phyloP scores from a whole-genome alignment of 1,140 invertebrate species.

The Cotesia chilonis region DNA sequence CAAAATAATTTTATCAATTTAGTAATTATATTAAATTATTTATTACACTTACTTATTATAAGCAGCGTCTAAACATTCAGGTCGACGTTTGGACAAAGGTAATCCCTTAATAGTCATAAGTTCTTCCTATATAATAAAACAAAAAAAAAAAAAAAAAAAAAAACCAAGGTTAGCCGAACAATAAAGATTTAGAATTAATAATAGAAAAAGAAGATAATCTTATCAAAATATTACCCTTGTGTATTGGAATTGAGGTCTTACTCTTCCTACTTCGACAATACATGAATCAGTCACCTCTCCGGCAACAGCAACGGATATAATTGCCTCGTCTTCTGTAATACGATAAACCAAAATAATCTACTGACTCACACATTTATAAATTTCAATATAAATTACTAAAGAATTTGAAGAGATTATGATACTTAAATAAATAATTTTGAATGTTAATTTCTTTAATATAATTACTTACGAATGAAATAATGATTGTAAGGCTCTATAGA shows the following conservation, averaged over 20 bases:
- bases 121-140: slow-evolving; percentile 64
- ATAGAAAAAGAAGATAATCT: slow-evolving; percentile 1
- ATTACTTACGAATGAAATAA: background rate
- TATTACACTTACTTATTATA: slow-evolving; percentile 66
- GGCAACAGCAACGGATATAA: slow-evolving; percentile 63
- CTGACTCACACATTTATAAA: background rate
- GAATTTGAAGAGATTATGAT: background rate
- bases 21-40: slow-evolving; percentile 10
- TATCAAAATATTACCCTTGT: slow-evolving; percentile 52
- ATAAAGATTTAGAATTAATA: slow-evolving; percentile 3
- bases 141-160: background rate
- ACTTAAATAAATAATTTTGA: slow-evolving; percentile 1
- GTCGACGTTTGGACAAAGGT: slow-evolving; percentile 69
- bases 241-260: slow-evolving; percentile 62
- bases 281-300: slow-evolving; percentile 64
- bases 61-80: slow-evolving; percentile 69
- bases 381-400: slow-evolving; percentile 4
- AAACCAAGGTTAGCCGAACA: slow-evolving; percentile 7
- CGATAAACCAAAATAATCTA: slow-evolving; percentile 29
- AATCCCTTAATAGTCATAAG: slow-evolving; percentile 69
- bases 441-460: background rate
- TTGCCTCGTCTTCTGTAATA: slow-evolving; percentile 61
- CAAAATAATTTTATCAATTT: slow-evolving; percentile 9
- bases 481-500: no score
- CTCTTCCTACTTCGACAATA: slow-evolving; percentile 62